These are phyloP conservation scores for Pemphigus obesinymphae DNA, from an alignment of 1,140 invertebrate species.

Conservation along the genomic window DNA sequence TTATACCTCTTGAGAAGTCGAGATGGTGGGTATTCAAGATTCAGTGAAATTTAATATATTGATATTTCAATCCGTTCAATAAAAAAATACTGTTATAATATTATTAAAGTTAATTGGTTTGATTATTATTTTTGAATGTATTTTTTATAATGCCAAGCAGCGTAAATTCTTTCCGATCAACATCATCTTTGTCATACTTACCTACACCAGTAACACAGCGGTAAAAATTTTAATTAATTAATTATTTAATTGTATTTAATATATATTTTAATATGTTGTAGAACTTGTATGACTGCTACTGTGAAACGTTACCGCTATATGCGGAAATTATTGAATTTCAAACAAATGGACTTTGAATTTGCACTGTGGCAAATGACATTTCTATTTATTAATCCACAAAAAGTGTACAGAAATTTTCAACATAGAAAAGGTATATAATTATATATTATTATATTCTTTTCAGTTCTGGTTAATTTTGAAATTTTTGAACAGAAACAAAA, in stretches of 20 bases:
- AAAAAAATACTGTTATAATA: too few relatives aligned
- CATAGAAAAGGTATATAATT: slow-evolving; percentile 95
- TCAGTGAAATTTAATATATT: too few relatives aligned
- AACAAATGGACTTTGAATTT: slow-evolving; percentile 99
- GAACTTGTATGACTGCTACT: slow-evolving; percentile 74
- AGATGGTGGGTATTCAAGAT: too few relatives aligned
- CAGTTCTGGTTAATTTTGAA: too few relatives aligned
- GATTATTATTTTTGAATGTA: not conserved
- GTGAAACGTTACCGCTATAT: slow-evolving; percentile 92
- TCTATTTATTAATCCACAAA: slow-evolving; percentile 90
- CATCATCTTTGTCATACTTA: slow-evolving; percentile 37
- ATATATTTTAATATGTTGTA: slow-evolving; percentile 43
- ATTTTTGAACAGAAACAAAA: slow-evolving; percentile 96
- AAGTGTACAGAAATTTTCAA: slow-evolving; percentile 97
- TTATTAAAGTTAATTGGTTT: too few relatives aligned
- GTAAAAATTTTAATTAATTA: slow-evolving; percentile 18
- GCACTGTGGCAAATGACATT: slow-evolving; percentile 99
- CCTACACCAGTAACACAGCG: slow-evolving; percentile 45
- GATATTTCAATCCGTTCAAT: too few relatives aligned
- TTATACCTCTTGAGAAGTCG: too few relatives aligned
- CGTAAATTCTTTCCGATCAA: slow-evolving; percentile 18
- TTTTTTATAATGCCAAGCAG: slow-evolving; percentile 18
- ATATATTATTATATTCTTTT: slow-evolving; percentile 45
- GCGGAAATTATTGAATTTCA: slow-evolving; percentile 82
- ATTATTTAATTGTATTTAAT: not conserved